These are phyloP conservation scores for Leucania comma DNA, from an alignment of 2,888 invertebrate species.

Conservation along the genomic window DNA sequence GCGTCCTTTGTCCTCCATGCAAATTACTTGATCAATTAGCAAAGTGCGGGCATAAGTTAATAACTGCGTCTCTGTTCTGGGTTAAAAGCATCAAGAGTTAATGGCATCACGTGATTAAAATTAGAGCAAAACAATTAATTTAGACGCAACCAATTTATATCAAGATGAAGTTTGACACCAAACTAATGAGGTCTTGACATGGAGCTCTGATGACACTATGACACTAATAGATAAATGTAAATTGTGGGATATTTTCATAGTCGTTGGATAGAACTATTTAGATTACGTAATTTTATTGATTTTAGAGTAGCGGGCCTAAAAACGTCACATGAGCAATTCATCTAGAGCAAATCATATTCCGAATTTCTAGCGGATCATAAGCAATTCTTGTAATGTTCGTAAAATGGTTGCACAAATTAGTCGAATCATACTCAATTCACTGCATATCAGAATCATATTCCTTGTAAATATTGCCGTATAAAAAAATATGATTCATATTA, in stretches of 20 bases:
- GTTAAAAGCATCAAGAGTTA: slow-evolving; percentile 30
- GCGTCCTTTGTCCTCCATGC: background rate
- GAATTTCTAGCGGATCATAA: too few species aligned
- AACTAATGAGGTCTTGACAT: slow-evolving; percentile 59
- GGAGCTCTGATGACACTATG: slow-evolving; percentile 40
- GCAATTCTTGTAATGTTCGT: too few species aligned
- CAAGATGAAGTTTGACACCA: slow-evolving; percentile 46
- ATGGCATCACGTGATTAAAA: slow-evolving; percentile 40
- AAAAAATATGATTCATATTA: too few species aligned
- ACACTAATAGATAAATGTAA: slow-evolving; percentile 34
- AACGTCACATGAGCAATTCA: too few species aligned
- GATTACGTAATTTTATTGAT: slow-evolving; percentile 3
- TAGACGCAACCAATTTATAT: slow-evolving; percentile 34
- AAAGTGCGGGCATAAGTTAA: slow-evolving; percentile 15
- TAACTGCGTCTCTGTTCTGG: slow-evolving; percentile 24
- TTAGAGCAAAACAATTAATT: slow-evolving; percentile 52
- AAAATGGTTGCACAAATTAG: too few species aligned
- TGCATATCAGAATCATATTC: too few species aligned
- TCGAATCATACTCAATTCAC: too few species aligned
- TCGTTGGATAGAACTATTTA: background rate
- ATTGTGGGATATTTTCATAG: slow-evolving; percentile 2
- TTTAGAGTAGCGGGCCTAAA: too few species aligned
- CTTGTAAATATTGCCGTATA: too few species aligned
- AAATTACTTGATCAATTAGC: slow-evolving; percentile 23
- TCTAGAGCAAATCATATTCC: too few species aligned